Evolutionary conservation across 2,113 vertebrate genomes (phyloP).

Genomic region (Phalacrocorax brasilianus): DNA sequence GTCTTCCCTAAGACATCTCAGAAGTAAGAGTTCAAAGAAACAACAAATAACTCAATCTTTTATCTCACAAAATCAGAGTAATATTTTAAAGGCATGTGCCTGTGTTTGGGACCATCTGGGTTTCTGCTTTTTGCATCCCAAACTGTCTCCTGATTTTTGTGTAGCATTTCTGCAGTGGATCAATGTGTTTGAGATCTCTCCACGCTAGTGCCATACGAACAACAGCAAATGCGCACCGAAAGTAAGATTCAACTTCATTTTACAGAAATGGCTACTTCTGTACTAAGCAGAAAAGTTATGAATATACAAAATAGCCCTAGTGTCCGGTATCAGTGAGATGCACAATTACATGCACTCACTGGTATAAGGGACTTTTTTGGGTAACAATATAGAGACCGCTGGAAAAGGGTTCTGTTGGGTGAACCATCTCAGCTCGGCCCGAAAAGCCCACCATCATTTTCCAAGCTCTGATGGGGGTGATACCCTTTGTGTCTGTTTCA

Average conservation of each 20-base stretch:
- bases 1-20: not conserved
- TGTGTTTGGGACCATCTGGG: not conserved
- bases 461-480: not conserved
- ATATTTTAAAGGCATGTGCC: not conserved
- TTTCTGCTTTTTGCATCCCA: not conserved
- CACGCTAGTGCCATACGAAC: not conserved
- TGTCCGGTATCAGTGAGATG: not conserved
- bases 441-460: not conserved
- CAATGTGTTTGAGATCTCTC: not conserved
- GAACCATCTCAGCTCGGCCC: rapidly evolving
- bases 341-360: not conserved
- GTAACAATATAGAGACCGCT: not conserved
- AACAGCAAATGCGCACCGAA: not conserved
- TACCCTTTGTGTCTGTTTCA: not conserved
- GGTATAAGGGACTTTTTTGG: not conserved
- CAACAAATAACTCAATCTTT: not conserved
- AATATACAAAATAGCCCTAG: not conserved
- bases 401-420: not conserved
- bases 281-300: not conserved
- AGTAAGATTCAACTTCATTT: not conserved
- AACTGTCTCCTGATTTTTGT: not conserved
- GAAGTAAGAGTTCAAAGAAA: not conserved
- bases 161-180: not conserved
- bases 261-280: not conserved
- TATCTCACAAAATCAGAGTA: not conserved